phyloP scores from a whole-genome alignment of 2,113 vertebrate genomes.

The Hydrochoerus hydrochaeris region DNA sequence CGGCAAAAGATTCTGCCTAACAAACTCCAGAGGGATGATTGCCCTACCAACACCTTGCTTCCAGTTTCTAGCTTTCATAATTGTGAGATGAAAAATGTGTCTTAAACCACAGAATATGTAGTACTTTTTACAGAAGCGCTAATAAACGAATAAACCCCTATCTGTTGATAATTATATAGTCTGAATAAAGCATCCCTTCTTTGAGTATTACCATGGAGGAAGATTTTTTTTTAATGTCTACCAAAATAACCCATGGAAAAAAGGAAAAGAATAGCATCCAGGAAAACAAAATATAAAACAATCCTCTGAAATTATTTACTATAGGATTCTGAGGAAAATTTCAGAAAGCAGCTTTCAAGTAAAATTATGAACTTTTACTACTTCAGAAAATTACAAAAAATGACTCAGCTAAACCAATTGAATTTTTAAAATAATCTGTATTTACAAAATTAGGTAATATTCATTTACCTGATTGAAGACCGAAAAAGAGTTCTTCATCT shows the following conservation, averaged over 20 bases:
- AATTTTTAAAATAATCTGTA: neutral
- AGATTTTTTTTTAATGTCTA: neutral
- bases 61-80: neutral
- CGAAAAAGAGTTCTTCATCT: slow-evolving; percentile 95
- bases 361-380: neutral
- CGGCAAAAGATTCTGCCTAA: neutral
- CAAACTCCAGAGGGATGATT: neutral
- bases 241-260: neutral
- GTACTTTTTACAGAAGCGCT: neutral
- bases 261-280: neutral
- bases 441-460: slow-evolving; percentile 62
- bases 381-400: neutral
- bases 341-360: neutral
- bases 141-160: neutral
- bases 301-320: neutral
- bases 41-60: neutral
- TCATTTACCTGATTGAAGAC: slow-evolving; percentile 92
- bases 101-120: neutral
- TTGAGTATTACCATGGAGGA: neutral
- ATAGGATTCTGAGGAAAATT: neutral
- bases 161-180: neutral
- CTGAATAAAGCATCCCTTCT: neutral
- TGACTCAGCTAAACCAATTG: neutral
- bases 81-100: neutral
- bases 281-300: neutral